Evolutionary conservation across 1,140 invertebrate species (phyloP), one percentile per base, ranked within the genome.

Genomic region (Popillia japonica): DNA sequence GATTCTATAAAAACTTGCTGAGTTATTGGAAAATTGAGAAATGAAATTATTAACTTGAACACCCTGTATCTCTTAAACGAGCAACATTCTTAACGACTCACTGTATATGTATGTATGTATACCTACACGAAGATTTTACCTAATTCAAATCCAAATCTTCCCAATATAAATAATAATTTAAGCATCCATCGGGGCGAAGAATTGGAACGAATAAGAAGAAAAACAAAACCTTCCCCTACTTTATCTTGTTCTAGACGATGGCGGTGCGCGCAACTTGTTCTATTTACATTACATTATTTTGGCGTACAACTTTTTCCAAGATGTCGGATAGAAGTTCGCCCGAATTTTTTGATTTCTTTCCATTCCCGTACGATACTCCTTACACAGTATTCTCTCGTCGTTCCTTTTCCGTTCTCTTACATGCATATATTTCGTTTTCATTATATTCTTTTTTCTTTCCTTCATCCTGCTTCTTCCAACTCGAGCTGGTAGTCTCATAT

Each of bases 271-370:
- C 14, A 55, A 55, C 48, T 82, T 82, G 80, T 79, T 79, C 77
- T 82, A 79, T 83, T 82, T 81, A 82, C 81, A 81, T 83, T 83
- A 79, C 78, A 82, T 81, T 80, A 82, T 81, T 80, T 81, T 61
- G 72, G 4, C 61, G 40, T 75, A 42, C 40, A 81, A 80, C 61
- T 80, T 74, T 44, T 77, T 68, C 68, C 61, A 27, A 23, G n/a
- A 68, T 10, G 22, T 68, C 27, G 61, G 20, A 61, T n/a, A 61
- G 40, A 79, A 80, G 61, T 80, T 81, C 78, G 78, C 55, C 78
- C 77, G 80, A 78, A 80, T 80, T 80, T 80, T 81, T 78, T 72
- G 75, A 78, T 80, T 76, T 76, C 76, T 76, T 75, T 78, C 41
- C 23, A 55, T 77, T 77, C 34, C 75, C 40, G 0, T 23, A 2